Conservation (phyloP, 2,797 vertebrate species). For the Anguilla marmorata region DNA sequence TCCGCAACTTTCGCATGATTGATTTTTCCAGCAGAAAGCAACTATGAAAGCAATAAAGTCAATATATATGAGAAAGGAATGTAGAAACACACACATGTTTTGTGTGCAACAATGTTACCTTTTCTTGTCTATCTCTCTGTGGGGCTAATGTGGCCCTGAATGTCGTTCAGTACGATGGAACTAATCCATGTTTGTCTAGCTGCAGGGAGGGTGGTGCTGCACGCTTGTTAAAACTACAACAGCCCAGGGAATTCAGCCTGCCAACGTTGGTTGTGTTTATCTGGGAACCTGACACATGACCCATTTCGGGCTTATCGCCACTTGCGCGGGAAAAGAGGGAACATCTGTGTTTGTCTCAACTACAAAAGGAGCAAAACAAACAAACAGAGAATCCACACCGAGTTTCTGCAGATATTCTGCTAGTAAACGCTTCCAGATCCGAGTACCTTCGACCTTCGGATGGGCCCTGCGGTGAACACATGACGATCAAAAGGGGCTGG, state of each 20-base stretch:
- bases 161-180: neutral
- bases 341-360: slow-evolving; percentile 31
- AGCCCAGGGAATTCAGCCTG: neutral
- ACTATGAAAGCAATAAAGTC: slow-evolving; percentile 55
- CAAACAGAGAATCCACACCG: neutral
- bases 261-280: slow-evolving; percentile 29
- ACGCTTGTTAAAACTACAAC: slow-evolving; percentile 7
- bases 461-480: neutral
- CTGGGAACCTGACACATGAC: slow-evolving; percentile 10
- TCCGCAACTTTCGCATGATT: slow-evolving; percentile 68
- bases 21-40: slow-evolving; percentile 73
- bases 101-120: neutral
- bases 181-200: slow-evolving; percentile 10
- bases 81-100: neutral
- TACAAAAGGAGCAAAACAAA: slow-evolving; percentile 33
- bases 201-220: neutral
- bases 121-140: neutral
- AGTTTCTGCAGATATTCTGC: neutral
- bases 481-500: slow-evolving; percentile 5
- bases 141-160: neutral
- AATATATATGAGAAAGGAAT: neutral
- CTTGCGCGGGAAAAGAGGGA: slow-evolving; percentile 15
- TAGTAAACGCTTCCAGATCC: slow-evolving; percentile 19
- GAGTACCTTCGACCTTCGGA: neutral
- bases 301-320: slow-evolving; percentile 29